A percentile compares a stretch with the other conserved stretches of the same genome.
phyloP scores from a whole-genome alignment of 2,888 invertebrate genomes.

The Cotesia congregata region DNA sequence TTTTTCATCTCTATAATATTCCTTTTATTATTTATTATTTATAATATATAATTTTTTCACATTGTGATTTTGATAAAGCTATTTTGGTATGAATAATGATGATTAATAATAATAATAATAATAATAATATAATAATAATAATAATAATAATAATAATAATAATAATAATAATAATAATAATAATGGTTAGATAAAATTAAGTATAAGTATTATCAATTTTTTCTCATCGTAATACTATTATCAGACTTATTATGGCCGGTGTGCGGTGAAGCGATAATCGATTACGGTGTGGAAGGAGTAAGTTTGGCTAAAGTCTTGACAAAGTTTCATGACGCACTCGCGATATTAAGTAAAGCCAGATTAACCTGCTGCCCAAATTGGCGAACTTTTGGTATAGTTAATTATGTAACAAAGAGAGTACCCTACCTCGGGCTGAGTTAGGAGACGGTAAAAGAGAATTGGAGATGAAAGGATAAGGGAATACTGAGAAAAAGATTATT shows the following conservation, averaged over 20 bases:
- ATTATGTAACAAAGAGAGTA: slow-evolving; percentile 17
- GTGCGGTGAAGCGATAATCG: slow-evolving; percentile 23
- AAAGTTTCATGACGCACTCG: slow-evolving; percentile 23
- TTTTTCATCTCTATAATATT: neutral
- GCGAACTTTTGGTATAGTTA: slow-evolving; percentile 21
- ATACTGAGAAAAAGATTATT: slow-evolving; percentile 12
- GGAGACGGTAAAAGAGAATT: neutral
- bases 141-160: too few relatives aligned
- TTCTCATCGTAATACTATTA: neutral
- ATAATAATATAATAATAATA: too few relatives aligned
- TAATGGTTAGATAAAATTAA: neutral
- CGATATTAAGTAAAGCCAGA: slow-evolving; percentile 26
- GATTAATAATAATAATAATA: too few relatives aligned
- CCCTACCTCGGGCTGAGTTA: slow-evolving; percentile 27
- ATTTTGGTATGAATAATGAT: too few relatives aligned
- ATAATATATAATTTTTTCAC: too few relatives aligned
- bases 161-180: too few relatives aligned
- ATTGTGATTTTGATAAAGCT: too few relatives aligned
- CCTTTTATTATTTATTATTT: neutral
- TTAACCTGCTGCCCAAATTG: slow-evolving; percentile 24
- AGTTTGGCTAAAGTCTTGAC: slow-evolving; percentile 25
- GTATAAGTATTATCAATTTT: neutral
- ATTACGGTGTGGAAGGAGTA: neutral
- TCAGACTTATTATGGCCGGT: slow-evolving; percentile 16
- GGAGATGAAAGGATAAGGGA: slow-evolving; percentile 8